Base-by-base conservation (phyloP, 2,113 vertebrate species). In the Myocastor coypus region DNA sequence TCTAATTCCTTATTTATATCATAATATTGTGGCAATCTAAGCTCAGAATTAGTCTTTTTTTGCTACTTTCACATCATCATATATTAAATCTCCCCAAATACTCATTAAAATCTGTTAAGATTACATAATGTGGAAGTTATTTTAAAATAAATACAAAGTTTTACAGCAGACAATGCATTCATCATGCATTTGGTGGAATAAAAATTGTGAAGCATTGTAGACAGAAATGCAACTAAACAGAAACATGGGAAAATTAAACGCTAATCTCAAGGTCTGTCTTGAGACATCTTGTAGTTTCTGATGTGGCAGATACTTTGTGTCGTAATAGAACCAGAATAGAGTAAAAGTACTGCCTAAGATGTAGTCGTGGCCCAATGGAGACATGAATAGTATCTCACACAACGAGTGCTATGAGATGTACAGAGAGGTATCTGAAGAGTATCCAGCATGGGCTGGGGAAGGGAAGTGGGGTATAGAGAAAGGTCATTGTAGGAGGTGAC, bases 391-490 rank as follows among this genome's bases (percentile, higher is more conserved):
- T 40, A 66, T 30, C 68, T 59, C n/a, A 5, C 8, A 68, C 3
- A 19, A 4, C 22, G 3, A 22, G 26, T 42, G 2, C 4, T 66
- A 0, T 61, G 4, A 71, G 3, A 78, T 42, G 19, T 26, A n/a
- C 8, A 30, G 8, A 3, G 34, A 22, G 46, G 3, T 30, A 28
- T 28, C 4, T 7, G 26, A 95, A n/a, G 16, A 5, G 4, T 0
- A 26, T 5, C 3, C n/a, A 42, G 22, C 40, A 80, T 0, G 32
- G 4, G 2, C 8, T 28, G 0, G 34, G 6, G 32, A 26, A 46
- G 9, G 11, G 0, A 0, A 78, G 0, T 30, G 7, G 0, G 2
- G 42, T 55, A 66, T 34, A 69, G 3, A 69, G 11, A 91, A n/a
- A 1, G 1, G 28, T 40, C 78, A 6, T 32, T 37, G 14, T 1